Evolutionary conservation across 2,797 vertebrate species (phyloP), one percentile per base, ranked within the genome.

Genomic region (Denticeps clupeoides): DNA sequence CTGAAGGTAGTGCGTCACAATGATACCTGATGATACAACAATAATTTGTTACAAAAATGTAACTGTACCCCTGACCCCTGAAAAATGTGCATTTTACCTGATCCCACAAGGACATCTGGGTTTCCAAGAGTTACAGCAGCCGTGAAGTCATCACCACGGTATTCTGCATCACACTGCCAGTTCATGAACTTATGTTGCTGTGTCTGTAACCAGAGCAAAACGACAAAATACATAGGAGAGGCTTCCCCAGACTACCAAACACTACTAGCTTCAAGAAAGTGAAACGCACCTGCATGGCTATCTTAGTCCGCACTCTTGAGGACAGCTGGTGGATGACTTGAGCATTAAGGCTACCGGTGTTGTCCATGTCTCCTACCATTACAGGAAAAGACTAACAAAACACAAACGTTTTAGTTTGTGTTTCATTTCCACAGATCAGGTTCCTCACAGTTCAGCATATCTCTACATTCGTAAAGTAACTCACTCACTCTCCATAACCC

Each of bases 141-240:
- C 0, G 91, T 95, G 73, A 89, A 95, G 68, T 92, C 74, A 0
- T 75, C 59, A 0, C 89, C 91, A 10, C 89, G 85, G 62, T 88
- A 94, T 56, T 95, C 91, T 28, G 87, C 52, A 7, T 94, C 91
- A 67, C 89, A 79, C 58, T 95, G 91, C 91, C 91, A 94, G 65
- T 91, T 95, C 52, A 92, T 85, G 62, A 95, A 95, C 77, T 92
- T 94, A 0, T 90, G 82, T 69, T 91, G 89, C 68, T 95, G 91
- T 11, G 90, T 93, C 91, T 95, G 22, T 21, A 57, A 51, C 5
- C 27, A 7, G 28, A 15, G 8, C 15, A 9, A 38, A 43, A 15
- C 4, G n/a, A n/a, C n/a, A n/a, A n/a, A n/a, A n/a, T n/a, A n/a
- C n/a, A n/a, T n/a, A n/a, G n/a, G n/a, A n/a, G n/a, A n/a, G n/a